Evolutionary conservation across 1,140 invertebrate species (phyloP).

Genomic region (Zaprionus nigranus): DNA sequence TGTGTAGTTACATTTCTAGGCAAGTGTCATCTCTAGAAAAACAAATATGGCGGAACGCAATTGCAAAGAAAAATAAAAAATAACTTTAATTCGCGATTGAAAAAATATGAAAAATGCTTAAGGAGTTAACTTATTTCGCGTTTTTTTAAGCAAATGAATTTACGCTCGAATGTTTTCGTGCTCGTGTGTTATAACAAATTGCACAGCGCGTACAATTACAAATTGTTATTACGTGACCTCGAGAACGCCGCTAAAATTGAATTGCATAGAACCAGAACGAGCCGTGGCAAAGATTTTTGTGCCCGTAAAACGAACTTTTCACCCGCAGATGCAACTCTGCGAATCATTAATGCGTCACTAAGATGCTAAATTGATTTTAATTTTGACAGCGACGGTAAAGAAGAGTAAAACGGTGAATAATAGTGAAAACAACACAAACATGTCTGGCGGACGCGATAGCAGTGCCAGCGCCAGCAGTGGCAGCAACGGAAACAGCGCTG

Average conservation of each 20-base stretch:
- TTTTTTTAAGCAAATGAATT: slow-evolving; percentile 2
- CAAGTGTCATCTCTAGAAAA: slow-evolving; percentile 57
- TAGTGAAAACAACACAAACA: slow-evolving; percentile 41
- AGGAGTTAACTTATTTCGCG: not conserved
- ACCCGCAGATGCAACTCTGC: slow-evolving; percentile 19
- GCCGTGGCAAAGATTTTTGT: slow-evolving; percentile 42
- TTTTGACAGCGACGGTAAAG: slow-evolving; percentile 2
- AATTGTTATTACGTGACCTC: slow-evolving; percentile 53
- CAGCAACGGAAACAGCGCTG: slow-evolving; percentile 31
- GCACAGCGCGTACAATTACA: slow-evolving; percentile 40
- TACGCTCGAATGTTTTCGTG: slow-evolving; percentile 15
- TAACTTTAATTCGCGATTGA: slow-evolving; percentile 28
- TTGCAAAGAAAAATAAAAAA: slow-evolving; percentile 62
- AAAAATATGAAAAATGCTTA: slow-evolving; percentile 5
- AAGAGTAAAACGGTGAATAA: slow-evolving; percentile 22
- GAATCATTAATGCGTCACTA: slow-evolving; percentile 15
- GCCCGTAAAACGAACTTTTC: not conserved
- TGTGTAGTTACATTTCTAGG: slow-evolving; percentile 10
- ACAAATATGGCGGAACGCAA: slow-evolving; percentile 73
- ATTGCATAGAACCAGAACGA: slow-evolving; percentile 20
- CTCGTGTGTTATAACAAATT: slow-evolving; percentile 51
- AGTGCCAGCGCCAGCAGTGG: slow-evolving; percentile 51
- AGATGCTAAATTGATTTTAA: slow-evolving; percentile 31
- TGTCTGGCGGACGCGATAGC: slow-evolving; percentile 80
- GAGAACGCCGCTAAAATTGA: slow-evolving; percentile 58